Conservation (phyloP, 2,888 invertebrate species). For the Drosophila mimica region DNA sequence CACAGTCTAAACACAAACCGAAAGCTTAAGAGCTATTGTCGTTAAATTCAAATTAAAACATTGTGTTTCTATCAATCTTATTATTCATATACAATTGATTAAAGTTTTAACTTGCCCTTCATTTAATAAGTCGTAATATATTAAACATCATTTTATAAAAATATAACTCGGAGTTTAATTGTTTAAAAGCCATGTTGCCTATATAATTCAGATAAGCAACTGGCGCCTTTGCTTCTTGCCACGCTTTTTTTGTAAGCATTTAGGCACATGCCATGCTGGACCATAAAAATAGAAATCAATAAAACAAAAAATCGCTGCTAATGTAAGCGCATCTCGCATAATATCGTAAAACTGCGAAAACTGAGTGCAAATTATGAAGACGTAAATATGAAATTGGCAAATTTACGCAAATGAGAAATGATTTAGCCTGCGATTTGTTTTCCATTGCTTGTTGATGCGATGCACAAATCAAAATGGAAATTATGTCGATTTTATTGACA, state of each 20-base stretch:
- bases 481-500: conserved; percentile 72
- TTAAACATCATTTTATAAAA: background rate
- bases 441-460: conserved; percentile 50
- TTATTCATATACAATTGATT: background rate
- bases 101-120: background rate
- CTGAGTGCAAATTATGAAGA: conserved; percentile 72
- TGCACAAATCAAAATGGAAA: conserved; percentile 60
- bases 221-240: background rate
- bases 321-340: conserved; percentile 18
- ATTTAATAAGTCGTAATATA: background rate
- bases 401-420: conserved; percentile 40
- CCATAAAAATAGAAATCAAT: conserved; percentile 56
- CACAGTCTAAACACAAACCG: background rate
- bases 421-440: conserved; percentile 61
- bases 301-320: conserved; percentile 5
- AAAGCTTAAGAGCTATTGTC: background rate
- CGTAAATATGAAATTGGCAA: conserved; percentile 62
- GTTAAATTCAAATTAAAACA: background rate
- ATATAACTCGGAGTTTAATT: background rate
- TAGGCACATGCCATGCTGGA: conserved; percentile 9
- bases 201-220: background rate
- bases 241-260: background rate
- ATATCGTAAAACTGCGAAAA: conserved; percentile 42
- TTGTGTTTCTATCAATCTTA: background rate
- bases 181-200: background rate